phyloP scores from a whole-genome alignment of 2,113 vertebrate species.

The Psilopsiagon aymara region DNA sequence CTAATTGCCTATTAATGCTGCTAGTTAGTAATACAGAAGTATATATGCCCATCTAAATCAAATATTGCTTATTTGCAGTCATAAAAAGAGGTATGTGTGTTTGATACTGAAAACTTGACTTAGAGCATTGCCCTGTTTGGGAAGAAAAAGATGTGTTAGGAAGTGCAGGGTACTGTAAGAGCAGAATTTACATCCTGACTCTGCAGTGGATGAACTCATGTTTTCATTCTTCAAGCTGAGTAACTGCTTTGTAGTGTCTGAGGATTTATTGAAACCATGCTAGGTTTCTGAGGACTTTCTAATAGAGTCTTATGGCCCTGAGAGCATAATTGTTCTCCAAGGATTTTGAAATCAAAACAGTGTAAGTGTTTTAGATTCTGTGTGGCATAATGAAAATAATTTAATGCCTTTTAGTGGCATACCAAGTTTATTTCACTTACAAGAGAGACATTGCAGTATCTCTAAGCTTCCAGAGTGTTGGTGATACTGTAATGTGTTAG shows the following conservation, averaged over 20 bases:
- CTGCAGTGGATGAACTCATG: constrained; percentile 64
- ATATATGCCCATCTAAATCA: background rate
- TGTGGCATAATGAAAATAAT: constrained; percentile 76
- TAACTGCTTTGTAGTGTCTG: constrained; percentile 65
- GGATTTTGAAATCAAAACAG: constrained; percentile 75
- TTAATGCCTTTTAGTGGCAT: constrained; percentile 72
- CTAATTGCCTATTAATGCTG: background rate
- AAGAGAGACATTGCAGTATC: constrained; percentile 34
- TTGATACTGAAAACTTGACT: background rate
- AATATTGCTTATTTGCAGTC: background rate
- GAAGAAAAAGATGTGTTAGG: background rate
- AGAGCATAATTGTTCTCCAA: constrained; percentile 70
- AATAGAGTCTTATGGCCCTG: constrained; percentile 65
- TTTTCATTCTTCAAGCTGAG: constrained; percentile 70
- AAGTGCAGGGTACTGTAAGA: background rate
- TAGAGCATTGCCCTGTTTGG: background rate
- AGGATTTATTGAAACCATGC: constrained; percentile 74
- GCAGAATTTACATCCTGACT: constrained; percentile 49
- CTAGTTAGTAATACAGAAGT: background rate
- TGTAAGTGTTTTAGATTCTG: constrained; percentile 71
- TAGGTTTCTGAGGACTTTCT: constrained; percentile 71
- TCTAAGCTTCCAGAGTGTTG: constrained; percentile 36
- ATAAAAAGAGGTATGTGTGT: background rate
- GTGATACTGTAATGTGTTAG: constrained; percentile 49
- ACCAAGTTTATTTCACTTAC: constrained; percentile 63